Base-by-base conservation (phyloP, 2,797 vertebrate species). In the Halcyon leucocephala region DNA sequence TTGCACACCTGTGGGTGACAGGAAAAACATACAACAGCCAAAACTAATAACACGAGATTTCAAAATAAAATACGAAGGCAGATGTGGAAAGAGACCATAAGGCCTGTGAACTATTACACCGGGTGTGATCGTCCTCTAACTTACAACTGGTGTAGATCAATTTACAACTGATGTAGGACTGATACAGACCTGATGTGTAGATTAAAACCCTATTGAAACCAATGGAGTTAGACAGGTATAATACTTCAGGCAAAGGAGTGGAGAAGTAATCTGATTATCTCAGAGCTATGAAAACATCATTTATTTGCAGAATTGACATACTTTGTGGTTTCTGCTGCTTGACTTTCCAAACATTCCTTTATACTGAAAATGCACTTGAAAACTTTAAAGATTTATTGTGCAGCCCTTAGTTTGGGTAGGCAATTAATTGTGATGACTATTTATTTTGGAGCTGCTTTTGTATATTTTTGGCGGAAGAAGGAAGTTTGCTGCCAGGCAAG, bases 381-480 rank as follows among this genome's bases (percentile, higher is more conserved):
- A 82, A 77, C 37, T 54, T 92, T 67, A 52, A 91, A 96, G 86
- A 93, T 96, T 95, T 95, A 95, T 95, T 65, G 62, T 3, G 3
- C 51, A 86, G 18, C 18, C 7, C 54, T 94, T 72, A 44, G 65
- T 72, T 81, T 84, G 84, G 61, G 65, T 91, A 91, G 91, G 81
- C 89, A 94, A 94, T 95, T 97, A 95, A 92, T 93, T 89, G 83
- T 74, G 60, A 95, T 82, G 77, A 95, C 44, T 95, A 89, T 96
- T 96, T 97, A 86, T 92, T 93, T 94, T 95, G 96, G 93, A 93
- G 37, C 71, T 78, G 57, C 33, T 85, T 89, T 90, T 87, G 81
- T 84, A 14, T 93, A 37, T 51, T 94, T 94, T 87, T 92, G 83
- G 88, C 67, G 41, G 52, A 80, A 85, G 69, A 79, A 77, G 80